These are phyloP conservation scores for Cataglyphis albicans DNA, from an alignment of 2,888 invertebrate genomes.

Conservation along the genomic window DNA sequence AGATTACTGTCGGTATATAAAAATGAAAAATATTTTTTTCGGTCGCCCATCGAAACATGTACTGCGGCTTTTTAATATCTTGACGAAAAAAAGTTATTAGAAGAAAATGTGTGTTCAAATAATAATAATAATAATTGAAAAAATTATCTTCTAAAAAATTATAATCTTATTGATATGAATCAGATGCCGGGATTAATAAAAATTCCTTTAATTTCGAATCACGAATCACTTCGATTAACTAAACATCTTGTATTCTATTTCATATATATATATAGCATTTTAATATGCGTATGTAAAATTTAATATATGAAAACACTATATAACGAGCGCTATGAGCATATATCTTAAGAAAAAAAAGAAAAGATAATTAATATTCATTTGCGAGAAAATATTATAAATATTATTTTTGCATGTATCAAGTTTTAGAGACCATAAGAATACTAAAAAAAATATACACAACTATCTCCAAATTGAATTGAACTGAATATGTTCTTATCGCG, in stretches of 20 bases:
- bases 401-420: not conserved
- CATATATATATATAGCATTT: conserved; percentile 34
- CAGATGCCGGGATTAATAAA: not conserved
- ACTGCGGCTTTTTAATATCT: conserved; percentile 21
- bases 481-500: not conserved
- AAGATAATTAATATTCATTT: not conserved
- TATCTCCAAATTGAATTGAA: not conserved
- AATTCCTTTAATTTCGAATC: not conserved
- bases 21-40: conserved; percentile 40
- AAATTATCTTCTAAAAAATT: conserved; percentile 17
- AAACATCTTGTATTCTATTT: conserved; percentile 58
- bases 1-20: conserved; percentile 16
- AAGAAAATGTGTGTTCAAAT: not conserved
- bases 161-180: conserved; percentile 5
- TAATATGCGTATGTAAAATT: conserved; percentile 49
- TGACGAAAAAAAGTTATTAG: not conserved
- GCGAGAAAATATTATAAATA: not conserved
- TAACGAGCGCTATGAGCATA: conserved; percentile 72
- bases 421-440: not conserved
- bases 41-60: conserved; percentile 19
- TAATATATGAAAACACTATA: conserved; percentile 78
- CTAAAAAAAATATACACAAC: conserved; percentile 1
- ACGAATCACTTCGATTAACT: conserved; percentile 12
- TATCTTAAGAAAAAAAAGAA: not conserved
- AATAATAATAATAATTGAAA: not conserved